These are phyloP conservation scores for Macrophya annulata DNA, from an alignment of 2,888 invertebrate species.

Conservation along the genomic window DNA sequence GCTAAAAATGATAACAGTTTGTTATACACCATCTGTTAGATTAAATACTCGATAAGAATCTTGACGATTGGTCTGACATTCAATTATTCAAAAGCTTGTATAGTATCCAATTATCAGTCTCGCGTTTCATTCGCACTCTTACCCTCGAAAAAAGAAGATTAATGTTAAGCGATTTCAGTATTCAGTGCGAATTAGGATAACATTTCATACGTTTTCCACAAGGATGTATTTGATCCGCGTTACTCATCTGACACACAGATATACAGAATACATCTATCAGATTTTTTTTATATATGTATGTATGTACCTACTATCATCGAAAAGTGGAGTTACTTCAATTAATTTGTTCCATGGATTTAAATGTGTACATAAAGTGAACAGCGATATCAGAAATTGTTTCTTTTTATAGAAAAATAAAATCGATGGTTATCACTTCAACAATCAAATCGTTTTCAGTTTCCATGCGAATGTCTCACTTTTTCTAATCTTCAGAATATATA, in stretches of 20 bases:
- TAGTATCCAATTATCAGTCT: not conserved
- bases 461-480: not conserved
- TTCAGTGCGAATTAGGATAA: not conserved
- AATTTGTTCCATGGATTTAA: too few species aligned
- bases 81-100: not conserved
- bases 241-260: not conserved
- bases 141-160: not conserved
- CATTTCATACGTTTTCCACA: not conserved
- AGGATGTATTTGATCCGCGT: not conserved
- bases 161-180: not conserved
- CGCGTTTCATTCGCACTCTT: not conserved
- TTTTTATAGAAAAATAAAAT: not conserved
- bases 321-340: too few species aligned
- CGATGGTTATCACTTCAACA: not conserved
- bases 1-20: not conserved
- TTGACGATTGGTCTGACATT: slow-evolving; percentile 1
- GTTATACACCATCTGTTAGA: not conserved
- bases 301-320: too few species aligned
- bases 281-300: too few species aligned
- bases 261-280: too few species aligned
- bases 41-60: not conserved
- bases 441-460: not conserved
- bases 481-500: not conserved
- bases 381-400: too few species aligned
- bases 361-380: too few species aligned